A percentile compares a stretch with the other conserved stretches of the same genome.
These are phyloP conservation scores for Hiodon tergisus DNA, from an alignment of 2,113 vertebrate species.

Conservation along the genomic window DNA sequence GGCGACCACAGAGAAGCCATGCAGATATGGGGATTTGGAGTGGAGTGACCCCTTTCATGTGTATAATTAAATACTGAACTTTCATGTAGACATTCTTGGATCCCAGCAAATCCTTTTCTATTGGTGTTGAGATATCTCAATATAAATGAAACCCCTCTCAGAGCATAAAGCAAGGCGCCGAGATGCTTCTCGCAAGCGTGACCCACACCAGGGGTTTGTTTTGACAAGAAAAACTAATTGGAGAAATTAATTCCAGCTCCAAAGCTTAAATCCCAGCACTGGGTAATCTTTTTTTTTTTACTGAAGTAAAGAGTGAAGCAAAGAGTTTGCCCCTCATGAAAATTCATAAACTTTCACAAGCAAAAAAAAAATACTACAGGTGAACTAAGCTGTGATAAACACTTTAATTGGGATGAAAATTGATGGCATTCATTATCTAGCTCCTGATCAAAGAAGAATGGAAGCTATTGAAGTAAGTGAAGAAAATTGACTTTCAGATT, in stretches of 20 bases:
- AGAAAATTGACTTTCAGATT: constrained; percentile 53
- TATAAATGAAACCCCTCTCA: not conserved
- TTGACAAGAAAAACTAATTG: constrained; percentile 53
- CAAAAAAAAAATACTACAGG: constrained; percentile 53
- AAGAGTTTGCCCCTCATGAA: constrained; percentile 62
- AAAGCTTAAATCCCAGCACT: constrained; percentile 53
- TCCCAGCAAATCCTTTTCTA: no score
- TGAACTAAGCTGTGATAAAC: constrained; percentile 62
- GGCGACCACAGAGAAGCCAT: no score
- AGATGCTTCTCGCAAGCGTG: not conserved
- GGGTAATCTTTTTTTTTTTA: constrained; percentile 51
- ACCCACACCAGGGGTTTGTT: constrained; percentile 33
- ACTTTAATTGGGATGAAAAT: constrained; percentile 65
- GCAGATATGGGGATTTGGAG: no score
- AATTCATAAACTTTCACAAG: constrained; percentile 53
- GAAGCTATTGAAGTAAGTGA: constrained; percentile 51
- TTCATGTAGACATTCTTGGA: no score
- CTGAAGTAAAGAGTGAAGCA: constrained; percentile 52
- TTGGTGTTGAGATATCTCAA: no score
- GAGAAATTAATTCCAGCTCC: constrained; percentile 47
- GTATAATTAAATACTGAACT: no score
- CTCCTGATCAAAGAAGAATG: constrained; percentile 55
- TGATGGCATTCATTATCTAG: constrained; percentile 57
- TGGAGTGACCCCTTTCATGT: no score
- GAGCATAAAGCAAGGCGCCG: constrained; percentile 8